A percentile compares a stretch with the other conserved stretches of the same genome.
Conservation (phyloP, 2,888 invertebrate genomes). For the Leptinotarsa tumamoca region DNA sequence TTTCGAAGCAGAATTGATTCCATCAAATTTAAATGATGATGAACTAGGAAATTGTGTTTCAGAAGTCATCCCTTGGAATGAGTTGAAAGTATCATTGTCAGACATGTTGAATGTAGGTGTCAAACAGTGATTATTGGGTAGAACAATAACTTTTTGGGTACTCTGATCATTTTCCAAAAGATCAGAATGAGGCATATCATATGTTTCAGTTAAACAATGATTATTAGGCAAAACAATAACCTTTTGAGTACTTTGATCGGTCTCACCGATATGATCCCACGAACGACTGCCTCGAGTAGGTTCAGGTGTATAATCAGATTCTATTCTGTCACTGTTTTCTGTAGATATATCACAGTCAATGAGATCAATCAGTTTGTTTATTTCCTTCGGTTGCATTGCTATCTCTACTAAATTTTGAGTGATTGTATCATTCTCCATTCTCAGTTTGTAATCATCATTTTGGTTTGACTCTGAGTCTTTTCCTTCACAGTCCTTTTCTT, state of each 20-base stretch:
- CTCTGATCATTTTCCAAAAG: conserved; percentile 15
- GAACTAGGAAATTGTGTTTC: conserved; percentile 1
- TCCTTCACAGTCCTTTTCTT: conserved; percentile 13
- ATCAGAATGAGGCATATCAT: neutral
- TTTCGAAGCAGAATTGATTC: neutral
- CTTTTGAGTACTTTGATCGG: conserved; percentile 10
- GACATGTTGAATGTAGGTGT: conserved; percentile 23
- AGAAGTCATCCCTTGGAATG: neutral
- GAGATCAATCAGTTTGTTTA: neutral
- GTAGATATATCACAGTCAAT: neutral
- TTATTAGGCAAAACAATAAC: conserved; percentile 18
- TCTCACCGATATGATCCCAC: conserved; percentile 9
- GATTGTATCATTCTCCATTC: conserved; percentile 6
- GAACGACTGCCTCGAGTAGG: neutral
- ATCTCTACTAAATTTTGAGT: conserved; percentile 4
- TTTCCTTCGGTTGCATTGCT: neutral
- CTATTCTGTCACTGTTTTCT: conserved; percentile 2
- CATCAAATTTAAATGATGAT: neutral
- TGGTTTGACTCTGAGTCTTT: conserved; percentile 15
- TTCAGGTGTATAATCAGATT: neutral
- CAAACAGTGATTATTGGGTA: conserved; percentile 18
- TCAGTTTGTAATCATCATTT: conserved; percentile 14
- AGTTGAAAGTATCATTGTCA: conserved; percentile 13
- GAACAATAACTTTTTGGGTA: conserved; percentile 5
- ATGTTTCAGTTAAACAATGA: neutral